Evolutionary conservation across 1,140 invertebrate species (phyloP).

Genomic region (Meloidogyne exigua): DNA sequence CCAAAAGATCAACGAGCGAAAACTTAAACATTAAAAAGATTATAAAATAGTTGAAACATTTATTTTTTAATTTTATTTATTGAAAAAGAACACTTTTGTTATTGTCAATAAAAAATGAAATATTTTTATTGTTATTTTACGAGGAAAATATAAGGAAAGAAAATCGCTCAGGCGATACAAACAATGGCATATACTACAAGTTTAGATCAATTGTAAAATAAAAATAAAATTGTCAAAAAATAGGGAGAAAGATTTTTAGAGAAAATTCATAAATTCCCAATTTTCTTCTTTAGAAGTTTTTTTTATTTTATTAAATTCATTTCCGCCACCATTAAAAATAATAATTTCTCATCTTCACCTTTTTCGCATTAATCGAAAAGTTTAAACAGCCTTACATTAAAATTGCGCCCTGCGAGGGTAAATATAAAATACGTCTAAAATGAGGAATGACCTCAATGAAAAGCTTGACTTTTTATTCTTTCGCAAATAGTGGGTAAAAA

Average conservation of each 20-base stretch:
- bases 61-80: neutral
- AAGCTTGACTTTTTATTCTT: neutral
- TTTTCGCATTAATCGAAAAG: neutral
- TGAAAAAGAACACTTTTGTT: neutral
- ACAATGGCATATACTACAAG: neutral
- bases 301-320: neutral
- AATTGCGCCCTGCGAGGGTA: neutral
- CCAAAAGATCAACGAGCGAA: neutral
- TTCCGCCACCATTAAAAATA: neutral
- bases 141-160: neutral
- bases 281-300: neutral
- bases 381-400: neutral
- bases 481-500: no score
- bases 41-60: no score
- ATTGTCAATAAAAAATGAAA: neutral
- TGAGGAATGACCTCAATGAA: neutral
- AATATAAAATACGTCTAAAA: neutral
- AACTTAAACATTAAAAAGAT: neutral
- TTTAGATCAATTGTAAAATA: constrained; percentile 3
- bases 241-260: no score
- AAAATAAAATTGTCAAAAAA: neutral
- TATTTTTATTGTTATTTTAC: neutral
- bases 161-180: neutral
- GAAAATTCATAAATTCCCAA: neutral
- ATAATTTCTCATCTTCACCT: neutral